Percentiles rank a stretch among this genome's conserved stretches.
Conservation (phyloP, 2,113 vertebrate genomes). For the Balaenoptera acutorostrata region DNA sequence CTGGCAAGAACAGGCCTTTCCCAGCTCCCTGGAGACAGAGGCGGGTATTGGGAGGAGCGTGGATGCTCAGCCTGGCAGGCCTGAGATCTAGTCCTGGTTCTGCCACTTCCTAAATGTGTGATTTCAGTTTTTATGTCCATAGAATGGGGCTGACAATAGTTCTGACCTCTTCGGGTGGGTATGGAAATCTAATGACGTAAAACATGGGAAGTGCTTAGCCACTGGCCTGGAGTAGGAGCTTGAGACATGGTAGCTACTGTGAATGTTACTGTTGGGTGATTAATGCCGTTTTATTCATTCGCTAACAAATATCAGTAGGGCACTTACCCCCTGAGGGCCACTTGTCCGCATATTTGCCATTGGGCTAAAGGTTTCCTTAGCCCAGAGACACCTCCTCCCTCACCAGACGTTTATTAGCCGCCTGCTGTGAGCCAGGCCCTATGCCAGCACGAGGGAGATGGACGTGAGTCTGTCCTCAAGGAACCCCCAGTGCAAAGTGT, state of each 20-base stretch:
- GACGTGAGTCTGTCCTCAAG: neutral
- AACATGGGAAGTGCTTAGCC: neutral
- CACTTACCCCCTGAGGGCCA: neutral
- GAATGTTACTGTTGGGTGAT: neutral
- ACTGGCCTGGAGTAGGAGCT: neutral
- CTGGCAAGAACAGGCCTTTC: neutral
- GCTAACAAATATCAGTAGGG: neutral
- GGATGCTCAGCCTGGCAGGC: neutral
- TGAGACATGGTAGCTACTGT: neutral
- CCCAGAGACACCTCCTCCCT: neutral
- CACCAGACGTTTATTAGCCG: neutral
- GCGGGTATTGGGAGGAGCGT: neutral
- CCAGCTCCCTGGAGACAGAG: neutral
- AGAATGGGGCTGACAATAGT: neutral
- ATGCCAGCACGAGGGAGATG: neutral
- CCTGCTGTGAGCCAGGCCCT: neutral
- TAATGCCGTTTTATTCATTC: neutral
- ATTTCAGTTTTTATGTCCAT: neutral
- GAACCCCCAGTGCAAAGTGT: neutral
- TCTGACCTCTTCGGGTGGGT: neutral
- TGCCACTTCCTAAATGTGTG: neutral
- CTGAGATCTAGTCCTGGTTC: neutral
- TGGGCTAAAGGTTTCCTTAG: neutral
- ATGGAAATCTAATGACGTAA: neutral
- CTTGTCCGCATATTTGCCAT: neutral